Evolutionary conservation across 2,888 invertebrate species (phyloP).

Genomic region (Megamerina dolium): DNA sequence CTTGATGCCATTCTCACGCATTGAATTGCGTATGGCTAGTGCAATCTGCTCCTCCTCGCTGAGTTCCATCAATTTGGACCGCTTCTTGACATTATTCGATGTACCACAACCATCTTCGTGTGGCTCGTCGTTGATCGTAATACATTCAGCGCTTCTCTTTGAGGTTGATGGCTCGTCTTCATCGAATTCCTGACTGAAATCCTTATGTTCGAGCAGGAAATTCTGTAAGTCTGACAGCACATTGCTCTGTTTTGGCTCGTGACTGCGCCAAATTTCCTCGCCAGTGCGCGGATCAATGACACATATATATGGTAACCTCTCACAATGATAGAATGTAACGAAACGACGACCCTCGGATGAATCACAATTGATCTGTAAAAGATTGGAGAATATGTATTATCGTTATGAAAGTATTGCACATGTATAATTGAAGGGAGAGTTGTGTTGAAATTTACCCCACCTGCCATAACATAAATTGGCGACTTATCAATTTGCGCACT

Average conservation of each 20-base stretch:
- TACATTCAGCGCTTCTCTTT: conserved; percentile 27
- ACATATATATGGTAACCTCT: conserved; percentile 58
- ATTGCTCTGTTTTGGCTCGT: conserved; percentile 35
- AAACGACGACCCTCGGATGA: conserved; percentile 59
- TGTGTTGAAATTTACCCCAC: conserved; percentile 46
- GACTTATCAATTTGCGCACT: conserved; percentile 56
- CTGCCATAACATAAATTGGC: conserved; percentile 67
- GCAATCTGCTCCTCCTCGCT: conserved; percentile 46
- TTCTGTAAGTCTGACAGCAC: conserved; percentile 32
- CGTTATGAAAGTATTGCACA: background rate
- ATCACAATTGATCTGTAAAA: conserved; percentile 31
- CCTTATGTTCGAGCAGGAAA: conserved; percentile 34
- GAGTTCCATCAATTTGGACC: conserved; percentile 36
- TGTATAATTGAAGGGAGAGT: background rate
- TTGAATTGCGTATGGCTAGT: conserved; percentile 48
- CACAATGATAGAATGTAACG: conserved; percentile 60
- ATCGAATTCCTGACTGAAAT: conserved; percentile 28
- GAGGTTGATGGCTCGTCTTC: conserved; percentile 35
- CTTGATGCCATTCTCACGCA: conserved; percentile 37
- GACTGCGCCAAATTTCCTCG: conserved; percentile 51
- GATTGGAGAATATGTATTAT: background rate
- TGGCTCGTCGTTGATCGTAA: conserved; percentile 14
- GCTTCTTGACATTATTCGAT: conserved; percentile 28
- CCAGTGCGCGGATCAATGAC: conserved; percentile 65
- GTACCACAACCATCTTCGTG: conserved; percentile 23